Evolutionary conservation across 2,888 invertebrate species (phyloP), one percentile per base, ranked within the genome.

Genomic region (Cheilosia pagana): DNA sequence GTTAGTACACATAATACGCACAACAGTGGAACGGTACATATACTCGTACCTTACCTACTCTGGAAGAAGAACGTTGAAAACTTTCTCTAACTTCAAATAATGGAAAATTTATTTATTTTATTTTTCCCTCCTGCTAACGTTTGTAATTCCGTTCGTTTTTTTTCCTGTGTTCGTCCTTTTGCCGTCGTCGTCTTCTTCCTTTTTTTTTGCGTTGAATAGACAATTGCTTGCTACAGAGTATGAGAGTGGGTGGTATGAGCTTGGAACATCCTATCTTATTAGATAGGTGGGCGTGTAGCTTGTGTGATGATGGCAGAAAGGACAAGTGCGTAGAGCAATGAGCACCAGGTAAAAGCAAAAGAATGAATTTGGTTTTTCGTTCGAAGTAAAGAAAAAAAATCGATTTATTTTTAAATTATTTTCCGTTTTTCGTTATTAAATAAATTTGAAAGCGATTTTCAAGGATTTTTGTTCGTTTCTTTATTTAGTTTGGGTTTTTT

Each of bases 351-450:
- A 79, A 85, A 19, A 70, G 50, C 14, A 70, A 77, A 57, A 16
- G 50, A 63, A 81, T 50, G 81, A 68, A 65, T 72, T 74, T 35
- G 23, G 55, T 68, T 52, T 41, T 31, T 75, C 39, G 43, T 35
- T 50, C 52, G 59, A 77, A 39, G 4, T 16, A 50, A 2, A 28
- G 6, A 19, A 50, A 14, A 35, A 71, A 85, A 85, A 85, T 85
- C 85, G 85, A 85, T 85, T 85, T 85, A 81, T 76, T 85, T 85
- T 81, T 71, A 85, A 86, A 83, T 86, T 83, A 86, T 86, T 86
- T 86, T 68, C 23, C 75, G 60, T 68, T 83, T 78, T 65, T 71
- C 45, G 67, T 83, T 86, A 85, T 77, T 78, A 74, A 68, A 86
- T 83, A 75, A 78, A 78, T 83, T 78, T 83, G 63, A 63, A 78